These are phyloP conservation scores for Apotomis turbidana DNA, from an alignment of 2,888 invertebrate species.

Conservation along the genomic window DNA sequence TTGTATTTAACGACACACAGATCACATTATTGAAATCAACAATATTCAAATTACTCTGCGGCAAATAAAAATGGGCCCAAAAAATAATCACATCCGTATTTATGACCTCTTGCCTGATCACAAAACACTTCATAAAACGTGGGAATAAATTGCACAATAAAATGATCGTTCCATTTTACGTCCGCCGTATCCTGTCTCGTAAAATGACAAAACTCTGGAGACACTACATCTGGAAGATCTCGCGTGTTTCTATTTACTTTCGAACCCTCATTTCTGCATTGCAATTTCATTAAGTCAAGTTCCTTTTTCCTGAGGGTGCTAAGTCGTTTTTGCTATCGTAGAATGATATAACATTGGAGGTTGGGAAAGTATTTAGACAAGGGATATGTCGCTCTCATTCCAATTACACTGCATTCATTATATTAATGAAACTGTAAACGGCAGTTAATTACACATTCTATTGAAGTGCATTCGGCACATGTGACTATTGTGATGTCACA, in stretches of 20 bases:
- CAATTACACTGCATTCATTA: conserved; percentile 19
- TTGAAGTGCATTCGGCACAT: conserved; percentile 20
- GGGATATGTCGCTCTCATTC: background rate
- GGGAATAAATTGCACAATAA: conserved; percentile 63
- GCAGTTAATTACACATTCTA: conserved; percentile 38
- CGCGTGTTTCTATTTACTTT: background rate
- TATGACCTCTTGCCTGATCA: conserved; percentile 59
- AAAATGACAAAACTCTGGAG: conserved; percentile 29
- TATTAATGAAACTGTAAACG: conserved; percentile 30
- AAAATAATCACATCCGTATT: conserved; percentile 64
- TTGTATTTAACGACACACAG: background rate
- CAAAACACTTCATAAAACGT: conserved; percentile 68
- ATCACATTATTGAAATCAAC: background rate
- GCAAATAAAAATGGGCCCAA: conserved; percentile 22
- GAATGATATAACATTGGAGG: background rate
- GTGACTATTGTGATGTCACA: conserved; percentile 14
- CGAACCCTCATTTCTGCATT: background rate
- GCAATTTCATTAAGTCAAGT: background rate
- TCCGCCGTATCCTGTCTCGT: conserved; percentile 37
- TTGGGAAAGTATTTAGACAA: background rate
- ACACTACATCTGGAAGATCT: conserved; percentile 8
- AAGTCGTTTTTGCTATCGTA: background rate
- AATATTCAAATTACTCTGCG: conserved; percentile 53
- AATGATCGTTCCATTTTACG: conserved; percentile 61
- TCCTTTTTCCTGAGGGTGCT: background rate